Evolutionary conservation across 2,888 invertebrate genomes (phyloP), one percentile per base, ranked within the genome.

Genomic region (Stomorhina lunata): DNA sequence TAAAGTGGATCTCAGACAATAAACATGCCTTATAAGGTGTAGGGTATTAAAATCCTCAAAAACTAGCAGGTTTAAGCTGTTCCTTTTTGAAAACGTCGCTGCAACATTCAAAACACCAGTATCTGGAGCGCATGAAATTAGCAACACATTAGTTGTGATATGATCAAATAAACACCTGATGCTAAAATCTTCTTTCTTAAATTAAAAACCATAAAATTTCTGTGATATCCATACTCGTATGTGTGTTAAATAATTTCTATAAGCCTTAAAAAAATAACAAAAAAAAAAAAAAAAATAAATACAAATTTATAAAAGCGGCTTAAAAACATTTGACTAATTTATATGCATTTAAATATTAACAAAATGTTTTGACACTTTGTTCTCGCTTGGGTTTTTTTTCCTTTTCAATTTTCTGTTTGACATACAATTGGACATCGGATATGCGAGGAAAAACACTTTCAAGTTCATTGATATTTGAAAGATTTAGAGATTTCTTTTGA

Each of bases 321-420:
- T 75, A 45, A 61, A 43, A 61, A 84, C 72, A 84, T 85, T 85
- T 78, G 77, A 82, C 80, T 84, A 86, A 87, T 87, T 87, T 87
- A 87, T 86, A 85, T 85, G 86, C 86, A 85, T 87, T 87, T 87
- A 86, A 77, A 86, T 85, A 81, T 80, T 84, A 86, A 87, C 87
- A 87, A 87, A 87, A 87, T 87, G 87, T 87, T 87, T 87, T 87
- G 87, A 87, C 86, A 87, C 86, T 85, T 86, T 85, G 84, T 80
- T 53, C 57, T 81, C 72, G n/a, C n/a, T n/a, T n/a, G n/a, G n/a
- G n/a, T n/a, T 66, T 84, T 76, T 66, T 78, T 63, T 81, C 55
- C 12, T 20, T 37, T 53, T 40, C n/a, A n/a, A n/a, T n/a, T 69
- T 40, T 43, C 32, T 17, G n/a, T 59, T 65, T 77, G 71, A 57